Evolutionary conservation across 2,113 vertebrate genomes (phyloP).

Genomic region (Phylloscopus whistleri): DNA sequence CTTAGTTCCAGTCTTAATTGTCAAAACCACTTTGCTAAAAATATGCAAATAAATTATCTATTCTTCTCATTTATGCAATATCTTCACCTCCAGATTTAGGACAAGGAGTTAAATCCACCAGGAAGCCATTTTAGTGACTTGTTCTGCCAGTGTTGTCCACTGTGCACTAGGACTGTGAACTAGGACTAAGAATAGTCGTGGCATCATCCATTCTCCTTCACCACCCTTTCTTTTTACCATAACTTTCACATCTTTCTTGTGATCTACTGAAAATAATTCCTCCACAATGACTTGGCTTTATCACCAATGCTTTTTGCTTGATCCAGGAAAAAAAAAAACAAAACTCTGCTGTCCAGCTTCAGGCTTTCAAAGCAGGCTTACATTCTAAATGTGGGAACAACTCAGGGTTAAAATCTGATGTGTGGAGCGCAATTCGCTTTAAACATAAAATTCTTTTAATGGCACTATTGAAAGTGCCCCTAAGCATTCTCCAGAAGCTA

Average conservation of each 20-base stretch:
- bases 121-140: not conserved
- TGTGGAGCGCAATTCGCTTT: not conserved
- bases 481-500: conserved; percentile 17
- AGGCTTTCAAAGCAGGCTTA: not conserved
- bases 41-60: conserved; percentile 1
- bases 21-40: conserved; percentile 7
- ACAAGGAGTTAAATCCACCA: not conserved
- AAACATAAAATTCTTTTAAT: conserved; percentile 15
- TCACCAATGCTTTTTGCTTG: not conserved
- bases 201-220: not conserved
- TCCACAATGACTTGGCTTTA: not conserved
- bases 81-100: not conserved
- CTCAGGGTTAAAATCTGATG: not conserved
- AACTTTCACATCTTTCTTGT: not conserved
- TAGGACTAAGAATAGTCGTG: not conserved
- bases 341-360: not conserved
- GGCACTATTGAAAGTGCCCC: not conserved
- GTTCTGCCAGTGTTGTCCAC: not conserved
- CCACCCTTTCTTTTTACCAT: not conserved
- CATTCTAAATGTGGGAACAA: not conserved
- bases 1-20: conserved; percentile 12
- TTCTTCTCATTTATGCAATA: not conserved
- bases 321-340: not conserved
- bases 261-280: not conserved
- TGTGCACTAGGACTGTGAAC: not conserved